phyloP scores from a whole-genome alignment of 2,888 invertebrate genomes.

The Caenorhabditis drosophilae region DNA sequence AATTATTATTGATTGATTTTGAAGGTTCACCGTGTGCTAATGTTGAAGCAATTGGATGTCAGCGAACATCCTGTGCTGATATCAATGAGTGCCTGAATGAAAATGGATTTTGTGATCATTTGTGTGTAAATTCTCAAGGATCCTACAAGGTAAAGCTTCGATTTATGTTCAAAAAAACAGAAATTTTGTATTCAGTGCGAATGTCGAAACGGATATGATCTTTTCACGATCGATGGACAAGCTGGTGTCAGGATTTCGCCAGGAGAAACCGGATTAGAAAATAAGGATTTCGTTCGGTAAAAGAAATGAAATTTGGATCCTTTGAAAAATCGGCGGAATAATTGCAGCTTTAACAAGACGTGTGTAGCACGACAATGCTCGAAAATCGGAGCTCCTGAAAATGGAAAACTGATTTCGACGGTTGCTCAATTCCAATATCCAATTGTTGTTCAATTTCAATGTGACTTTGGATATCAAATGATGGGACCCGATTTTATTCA shows the following conservation, averaged over 20 bases:
- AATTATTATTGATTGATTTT: slow-evolving; percentile 48
- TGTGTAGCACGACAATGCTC: slow-evolving; percentile 64
- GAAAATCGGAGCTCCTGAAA: slow-evolving; percentile 56
- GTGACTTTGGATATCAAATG: slow-evolving; percentile 89
- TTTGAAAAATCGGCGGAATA: background rate
- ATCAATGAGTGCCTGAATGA: slow-evolving; percentile 66
- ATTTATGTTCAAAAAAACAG: no score
- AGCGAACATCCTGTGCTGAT: slow-evolving; percentile 53
- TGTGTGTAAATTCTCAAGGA: slow-evolving; percentile 73
- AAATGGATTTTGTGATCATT: slow-evolving; percentile 69
- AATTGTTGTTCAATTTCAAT: slow-evolving; percentile 83
- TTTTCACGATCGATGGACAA: slow-evolving; percentile 85
- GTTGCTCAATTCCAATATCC: slow-evolving; percentile 57
- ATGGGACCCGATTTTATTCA: slow-evolving; percentile 84
- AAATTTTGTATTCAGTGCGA: no score
- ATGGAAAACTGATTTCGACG: slow-evolving; percentile 65
- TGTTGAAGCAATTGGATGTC: slow-evolving; percentile 49
- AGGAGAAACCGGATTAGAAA: slow-evolving; percentile 78
- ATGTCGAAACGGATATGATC: slow-evolving; percentile 80
- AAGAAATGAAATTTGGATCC: no score
- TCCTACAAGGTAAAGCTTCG: no score
- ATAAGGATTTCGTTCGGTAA: slow-evolving; percentile 24
- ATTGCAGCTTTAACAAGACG: slow-evolving; percentile 80
- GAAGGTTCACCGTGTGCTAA: slow-evolving; percentile 59
- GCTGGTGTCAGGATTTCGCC: slow-evolving; percentile 86